Conservation (phyloP, 2,113 vertebrate species). For the Anser brachyrhynchus region DNA sequence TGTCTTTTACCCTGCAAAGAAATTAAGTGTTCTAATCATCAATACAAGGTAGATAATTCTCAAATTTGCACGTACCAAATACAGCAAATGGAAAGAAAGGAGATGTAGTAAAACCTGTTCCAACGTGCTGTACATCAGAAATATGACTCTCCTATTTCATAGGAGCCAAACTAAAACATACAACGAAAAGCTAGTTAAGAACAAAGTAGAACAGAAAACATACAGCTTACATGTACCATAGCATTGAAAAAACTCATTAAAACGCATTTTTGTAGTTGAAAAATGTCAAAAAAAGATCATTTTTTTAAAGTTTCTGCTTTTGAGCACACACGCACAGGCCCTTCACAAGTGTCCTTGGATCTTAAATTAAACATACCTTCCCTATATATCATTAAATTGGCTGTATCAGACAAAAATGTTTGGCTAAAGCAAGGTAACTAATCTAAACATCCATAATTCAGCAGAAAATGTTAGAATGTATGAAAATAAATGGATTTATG, state of each 20-base stretch:
- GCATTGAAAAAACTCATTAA: background rate
- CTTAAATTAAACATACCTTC: background rate
- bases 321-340: background rate
- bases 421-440: background rate
- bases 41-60: background rate
- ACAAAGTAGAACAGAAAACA: background rate
- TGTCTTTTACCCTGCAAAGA: background rate
- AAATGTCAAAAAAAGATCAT: background rate
- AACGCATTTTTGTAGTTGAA: background rate
- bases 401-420: background rate
- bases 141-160: background rate
- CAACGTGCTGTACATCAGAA: background rate
- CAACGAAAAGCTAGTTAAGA: background rate
- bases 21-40: background rate
- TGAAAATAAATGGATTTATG: background rate
- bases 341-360: background rate
- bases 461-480: background rate
- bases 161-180: background rate
- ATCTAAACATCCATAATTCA: background rate
- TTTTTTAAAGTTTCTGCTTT: background rate
- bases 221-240: background rate
- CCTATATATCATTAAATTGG: background rate
- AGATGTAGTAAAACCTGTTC: conserved; percentile 47
- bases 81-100: background rate
- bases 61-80: background rate